Evolutionary conservation across 1,140 invertebrate species (phyloP), one percentile per base, ranked within the genome.

Genomic region (Drosophila micromelanica): DNA sequence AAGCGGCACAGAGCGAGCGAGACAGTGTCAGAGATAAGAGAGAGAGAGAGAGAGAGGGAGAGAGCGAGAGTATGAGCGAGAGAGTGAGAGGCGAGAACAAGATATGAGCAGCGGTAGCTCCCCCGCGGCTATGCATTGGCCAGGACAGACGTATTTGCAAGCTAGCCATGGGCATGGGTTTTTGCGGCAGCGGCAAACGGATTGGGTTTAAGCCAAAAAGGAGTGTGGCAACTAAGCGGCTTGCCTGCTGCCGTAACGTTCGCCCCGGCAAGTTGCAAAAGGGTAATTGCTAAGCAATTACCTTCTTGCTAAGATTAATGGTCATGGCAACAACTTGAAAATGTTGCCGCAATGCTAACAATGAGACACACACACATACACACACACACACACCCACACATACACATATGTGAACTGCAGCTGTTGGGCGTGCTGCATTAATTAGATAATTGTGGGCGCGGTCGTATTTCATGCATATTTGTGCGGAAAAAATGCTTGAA

Each of bases 201-300:
- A 30, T 48, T 20, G 54, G 46, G 54, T 30, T 38, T 46, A 37
- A 51, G 38, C 52, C 55, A 67, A 52, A 35, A 48, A 2, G 37
- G 37, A 13, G n/a, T 48, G 17, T 8, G 27, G 48, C 7, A 49
- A 17, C 32, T 38, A 27, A 27, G 40, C 15, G 49, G 30, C 27
- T 23, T 23, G 20, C 20, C 3, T 23, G 20, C 20, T 12, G 35
- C n/a, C 27, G 9, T 12, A n/a, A 17, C 15, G 23, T 15, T 32
- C 20, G 20, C 56, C 49, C 30, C 1, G 51, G 35, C n/a, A 45
- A 57, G 38, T 63, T 87, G 71, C 84, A 69, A 78, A 68, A 76
- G 76, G 84, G 84, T 87, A 87, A 87, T 87, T 87, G 84, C 79
- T 89, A 77, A 89, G 84, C 84, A 87, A 87, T 87, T 87, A 87